These are phyloP conservation scores for Ormyrus thymus DNA, from an alignment of 2,888 invertebrate genomes.

Conservation along the genomic window DNA sequence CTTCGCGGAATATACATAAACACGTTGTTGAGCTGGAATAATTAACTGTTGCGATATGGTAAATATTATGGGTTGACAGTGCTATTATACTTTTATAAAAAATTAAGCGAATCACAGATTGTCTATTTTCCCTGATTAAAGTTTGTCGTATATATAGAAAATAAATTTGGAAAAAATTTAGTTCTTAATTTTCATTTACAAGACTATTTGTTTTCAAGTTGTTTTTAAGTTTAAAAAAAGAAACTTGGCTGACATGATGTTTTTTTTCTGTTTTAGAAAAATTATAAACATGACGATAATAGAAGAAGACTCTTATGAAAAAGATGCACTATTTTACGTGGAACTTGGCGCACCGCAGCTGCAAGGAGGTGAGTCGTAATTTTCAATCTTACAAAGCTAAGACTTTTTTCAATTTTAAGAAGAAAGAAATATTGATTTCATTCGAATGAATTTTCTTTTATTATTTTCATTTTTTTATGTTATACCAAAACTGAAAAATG, in stretches of 20 bases:
- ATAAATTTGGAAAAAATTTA: no score
- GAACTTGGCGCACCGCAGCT: constrained; percentile 92
- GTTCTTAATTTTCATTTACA: not conserved
- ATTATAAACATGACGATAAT: constrained; percentile 89
- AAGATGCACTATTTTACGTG: constrained; percentile 94
- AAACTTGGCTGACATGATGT: not conserved
- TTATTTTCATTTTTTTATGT: constrained; percentile 3
- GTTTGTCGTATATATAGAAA: no score
- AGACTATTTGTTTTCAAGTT: not conserved
- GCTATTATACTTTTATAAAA: no score
- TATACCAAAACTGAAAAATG: not conserved
- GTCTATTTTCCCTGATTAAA: no score
- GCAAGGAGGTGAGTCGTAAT: constrained; percentile 84
- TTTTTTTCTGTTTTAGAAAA: constrained; percentile 84
- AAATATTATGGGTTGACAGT: no score
- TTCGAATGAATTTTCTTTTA: no score
- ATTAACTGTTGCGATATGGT: no score
- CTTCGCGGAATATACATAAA: no score
- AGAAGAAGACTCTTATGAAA: constrained; percentile 98
- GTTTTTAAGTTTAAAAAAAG: not conserved
- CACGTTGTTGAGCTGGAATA: no score
- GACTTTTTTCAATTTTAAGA: no score
- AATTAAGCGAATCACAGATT: no score
- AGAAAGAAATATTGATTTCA: no score
- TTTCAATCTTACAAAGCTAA: not conserved